Percentiles rank a stretch among this genome's conserved stretches.
Conservation (phyloP, 2,113 vertebrate species). For the Campylomormyrus numenius region DNA sequence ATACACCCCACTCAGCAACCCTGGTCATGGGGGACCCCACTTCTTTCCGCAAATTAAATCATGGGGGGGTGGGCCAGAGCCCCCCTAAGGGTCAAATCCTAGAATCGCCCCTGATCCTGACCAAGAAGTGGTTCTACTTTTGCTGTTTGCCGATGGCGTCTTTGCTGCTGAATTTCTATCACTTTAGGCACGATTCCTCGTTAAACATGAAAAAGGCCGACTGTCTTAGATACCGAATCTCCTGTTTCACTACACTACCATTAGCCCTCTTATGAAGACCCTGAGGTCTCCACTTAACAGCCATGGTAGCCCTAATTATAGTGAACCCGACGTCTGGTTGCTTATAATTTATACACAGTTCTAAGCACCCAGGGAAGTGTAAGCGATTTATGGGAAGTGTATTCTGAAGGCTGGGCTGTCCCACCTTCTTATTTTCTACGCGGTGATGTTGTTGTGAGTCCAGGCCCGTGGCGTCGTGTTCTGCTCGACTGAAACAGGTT, state of each 20-base stretch:
- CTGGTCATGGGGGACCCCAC: neutral
- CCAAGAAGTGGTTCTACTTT: neutral
- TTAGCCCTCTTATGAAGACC: neutral
- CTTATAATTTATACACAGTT: neutral
- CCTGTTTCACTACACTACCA: neutral
- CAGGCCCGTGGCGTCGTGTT: neutral
- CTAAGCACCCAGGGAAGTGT: neutral
- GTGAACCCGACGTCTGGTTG: neutral
- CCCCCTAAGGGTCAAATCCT: neutral
- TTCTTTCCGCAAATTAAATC: neutral
- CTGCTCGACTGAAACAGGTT: neutral
- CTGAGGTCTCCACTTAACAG: neutral
- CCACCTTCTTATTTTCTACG: neutral
- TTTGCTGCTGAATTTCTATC: neutral
- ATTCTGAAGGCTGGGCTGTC: neutral
- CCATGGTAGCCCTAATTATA: neutral
- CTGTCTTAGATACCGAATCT: neutral
- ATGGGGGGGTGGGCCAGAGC: neutral
- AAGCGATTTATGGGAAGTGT: neutral
- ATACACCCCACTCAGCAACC: neutral
- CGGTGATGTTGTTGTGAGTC: neutral
- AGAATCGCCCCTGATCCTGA: neutral
- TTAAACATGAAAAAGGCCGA: neutral
- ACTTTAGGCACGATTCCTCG: neutral
- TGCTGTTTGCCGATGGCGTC: neutral